These are phyloP conservation scores for Acronicta aceris DNA, from an alignment of 2,888 invertebrate genomes.

Conservation along the genomic window DNA sequence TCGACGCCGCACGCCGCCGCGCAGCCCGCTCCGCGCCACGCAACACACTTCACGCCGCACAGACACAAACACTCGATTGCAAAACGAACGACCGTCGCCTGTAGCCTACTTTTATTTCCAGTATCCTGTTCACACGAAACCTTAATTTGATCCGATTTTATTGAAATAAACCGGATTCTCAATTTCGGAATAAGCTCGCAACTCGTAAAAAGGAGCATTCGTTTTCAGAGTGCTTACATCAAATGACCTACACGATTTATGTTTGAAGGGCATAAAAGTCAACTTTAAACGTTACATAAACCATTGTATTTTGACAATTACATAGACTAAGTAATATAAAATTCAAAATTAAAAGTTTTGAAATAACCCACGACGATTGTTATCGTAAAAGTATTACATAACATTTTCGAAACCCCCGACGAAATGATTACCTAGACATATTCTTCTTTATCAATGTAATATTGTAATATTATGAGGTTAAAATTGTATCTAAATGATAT, in stretches of 20 bases:
- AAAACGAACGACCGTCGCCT: slow-evolving; percentile 69
- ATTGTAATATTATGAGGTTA: too few relatives aligned
- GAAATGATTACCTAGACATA: too few relatives aligned
- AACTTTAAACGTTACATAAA: slow-evolving; percentile 35
- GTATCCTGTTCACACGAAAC: slow-evolving; percentile 71
- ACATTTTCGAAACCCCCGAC: too few relatives aligned
- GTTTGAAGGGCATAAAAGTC: slow-evolving; percentile 55
- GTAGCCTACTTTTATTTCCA: slow-evolving; percentile 72
- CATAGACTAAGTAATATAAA: too few relatives aligned
- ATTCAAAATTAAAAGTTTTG: too few relatives aligned
- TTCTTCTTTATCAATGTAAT: too few relatives aligned
- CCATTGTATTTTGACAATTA: slow-evolving; percentile 27
- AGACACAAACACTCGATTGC: slow-evolving; percentile 79
- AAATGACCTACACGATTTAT: slow-evolving; percentile 57
- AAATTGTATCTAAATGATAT: too few relatives aligned
- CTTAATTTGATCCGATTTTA: slow-evolving; percentile 69
- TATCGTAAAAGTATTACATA: too few relatives aligned
- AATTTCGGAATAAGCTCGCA: slow-evolving; percentile 56
- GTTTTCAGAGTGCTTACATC: slow-evolving; percentile 52
- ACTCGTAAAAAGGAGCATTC: slow-evolving; percentile 55
- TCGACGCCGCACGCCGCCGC: slow-evolving; percentile 69
- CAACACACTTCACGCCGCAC: slow-evolving; percentile 73
- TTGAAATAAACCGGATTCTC: slow-evolving; percentile 63
- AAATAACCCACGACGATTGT: too few relatives aligned
- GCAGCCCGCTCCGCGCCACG: slow-evolving; percentile 67